Conservation (phyloP, 2,888 invertebrate genomes). For the Limenitis camilla region DNA sequence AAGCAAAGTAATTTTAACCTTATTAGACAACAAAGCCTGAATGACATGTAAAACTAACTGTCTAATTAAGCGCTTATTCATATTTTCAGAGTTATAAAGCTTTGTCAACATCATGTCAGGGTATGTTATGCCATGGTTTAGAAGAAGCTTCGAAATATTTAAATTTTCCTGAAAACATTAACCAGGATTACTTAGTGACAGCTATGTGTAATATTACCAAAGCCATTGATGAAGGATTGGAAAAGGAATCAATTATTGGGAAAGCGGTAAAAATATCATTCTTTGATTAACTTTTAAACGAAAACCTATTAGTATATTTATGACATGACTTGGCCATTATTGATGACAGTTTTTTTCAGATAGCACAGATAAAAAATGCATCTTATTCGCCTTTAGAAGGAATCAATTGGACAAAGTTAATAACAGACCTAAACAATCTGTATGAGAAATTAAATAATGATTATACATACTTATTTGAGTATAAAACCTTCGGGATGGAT, state of each 20-base stretch:
- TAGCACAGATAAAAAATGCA: constrained; percentile 35
- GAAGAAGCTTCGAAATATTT: constrained; percentile 40
- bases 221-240: constrained; percentile 47
- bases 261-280: constrained; percentile 47
- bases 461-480: constrained; percentile 58
- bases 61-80: background rate
- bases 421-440: constrained; percentile 45
- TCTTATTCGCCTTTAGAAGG: constrained; percentile 32
- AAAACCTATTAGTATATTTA: background rate
- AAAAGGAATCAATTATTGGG: constrained; percentile 43
- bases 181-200: constrained; percentile 30
- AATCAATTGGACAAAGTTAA: constrained; percentile 53
- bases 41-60: background rate
- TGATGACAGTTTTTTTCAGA: constrained; percentile 29
- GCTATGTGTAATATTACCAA: constrained; percentile 45
- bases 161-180: constrained; percentile 32
- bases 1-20: too few relatives aligned
- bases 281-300: background rate
- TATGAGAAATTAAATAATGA: constrained; percentile 46
- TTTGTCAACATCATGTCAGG: constrained; percentile 45
- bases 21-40: too few relatives aligned
- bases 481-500: constrained; percentile 47
- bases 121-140: constrained; percentile 48
- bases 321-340: background rate
- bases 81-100: constrained; percentile 48